phyloP scores from a whole-genome alignment of 2,797 vertebrate genomes.

The Psittacula derbiana region DNA sequence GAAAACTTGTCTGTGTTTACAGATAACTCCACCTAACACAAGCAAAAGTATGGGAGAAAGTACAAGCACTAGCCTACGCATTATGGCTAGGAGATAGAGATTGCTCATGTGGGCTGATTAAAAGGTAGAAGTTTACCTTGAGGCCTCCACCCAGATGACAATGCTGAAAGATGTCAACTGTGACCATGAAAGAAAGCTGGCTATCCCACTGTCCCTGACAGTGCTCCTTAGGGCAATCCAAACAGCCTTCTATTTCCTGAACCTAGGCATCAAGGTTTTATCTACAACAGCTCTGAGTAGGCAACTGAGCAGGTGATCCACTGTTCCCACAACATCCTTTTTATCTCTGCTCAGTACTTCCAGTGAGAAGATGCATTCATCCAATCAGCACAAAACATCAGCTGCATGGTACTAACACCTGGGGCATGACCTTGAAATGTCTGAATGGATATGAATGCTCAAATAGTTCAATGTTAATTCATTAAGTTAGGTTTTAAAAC shows the following conservation, averaged over 20 bases:
- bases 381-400: not conserved
- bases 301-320: not conserved
- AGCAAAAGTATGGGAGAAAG: not conserved
- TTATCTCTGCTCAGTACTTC: not conserved
- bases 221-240: not conserved
- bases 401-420: not conserved
- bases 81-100: not conserved
- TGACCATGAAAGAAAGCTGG: not conserved
- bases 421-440: not conserved
- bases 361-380: not conserved
- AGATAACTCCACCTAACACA: not conserved
- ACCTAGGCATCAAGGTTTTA: not conserved
- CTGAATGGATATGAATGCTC: not conserved
- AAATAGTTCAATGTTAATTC: not conserved
- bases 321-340: not conserved
- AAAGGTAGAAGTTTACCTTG: not conserved
- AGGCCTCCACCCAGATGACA: not conserved
- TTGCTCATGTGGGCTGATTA: not conserved
- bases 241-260: not conserved
- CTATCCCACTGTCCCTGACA: not conserved
- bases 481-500: conserved; percentile 6
- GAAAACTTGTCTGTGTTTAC: not conserved
- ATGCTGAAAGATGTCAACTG: not conserved
- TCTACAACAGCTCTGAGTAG: not conserved
- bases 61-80: not conserved